A percentile compares a stretch with the other conserved stretches of the same genome.
These are phyloP conservation scores for Nudaria mundana DNA, from an alignment of 2,888 invertebrate genomes.

Conservation along the genomic window DNA sequence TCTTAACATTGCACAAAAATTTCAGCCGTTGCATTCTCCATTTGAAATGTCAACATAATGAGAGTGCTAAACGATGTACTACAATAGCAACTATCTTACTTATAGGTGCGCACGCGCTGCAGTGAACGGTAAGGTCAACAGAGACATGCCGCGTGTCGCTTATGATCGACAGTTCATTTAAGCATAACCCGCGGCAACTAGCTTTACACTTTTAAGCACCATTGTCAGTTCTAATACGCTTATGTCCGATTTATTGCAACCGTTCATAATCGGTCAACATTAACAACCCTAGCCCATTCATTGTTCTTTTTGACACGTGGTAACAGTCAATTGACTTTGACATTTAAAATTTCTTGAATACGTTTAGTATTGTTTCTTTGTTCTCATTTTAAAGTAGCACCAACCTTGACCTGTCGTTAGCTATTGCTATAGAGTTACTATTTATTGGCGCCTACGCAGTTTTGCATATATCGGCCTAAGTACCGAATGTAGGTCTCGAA, in stretches of 20 bases:
- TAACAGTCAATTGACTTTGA: constrained; percentile 47
- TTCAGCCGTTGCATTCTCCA: constrained; percentile 2
- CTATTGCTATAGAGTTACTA: constrained; percentile 35
- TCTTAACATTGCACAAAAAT: not conserved
- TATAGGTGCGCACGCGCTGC: constrained; percentile 20
- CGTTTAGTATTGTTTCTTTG: constrained; percentile 51
- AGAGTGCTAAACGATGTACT: constrained; percentile 15
- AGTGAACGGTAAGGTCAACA: constrained; percentile 65
- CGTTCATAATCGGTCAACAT: constrained; percentile 43
- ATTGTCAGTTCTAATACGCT: constrained; percentile 52
- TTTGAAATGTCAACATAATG: constrained; percentile 16
- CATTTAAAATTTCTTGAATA: constrained; percentile 49
- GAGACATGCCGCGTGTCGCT: constrained; percentile 10
- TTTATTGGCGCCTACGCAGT: constrained; percentile 38
- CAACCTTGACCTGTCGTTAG: constrained; percentile 54
- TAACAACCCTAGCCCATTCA: constrained; percentile 36
- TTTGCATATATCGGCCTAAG: constrained; percentile 23
- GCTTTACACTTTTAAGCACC: constrained; percentile 34
- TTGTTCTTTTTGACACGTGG: constrained; percentile 40
- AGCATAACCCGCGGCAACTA: constrained; percentile 41
- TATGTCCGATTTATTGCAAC: constrained; percentile 51
- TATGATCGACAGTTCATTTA: constrained; percentile 51
- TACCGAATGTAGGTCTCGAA: constrained; percentile 30
- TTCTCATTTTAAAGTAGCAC: constrained; percentile 41
- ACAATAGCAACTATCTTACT: constrained; percentile 25